Percentiles rank a stretch among this genome's conserved stretches.
phyloP scores from a whole-genome alignment of 1,140 invertebrate species.

The Oncopeltus fasciatus region DNA sequence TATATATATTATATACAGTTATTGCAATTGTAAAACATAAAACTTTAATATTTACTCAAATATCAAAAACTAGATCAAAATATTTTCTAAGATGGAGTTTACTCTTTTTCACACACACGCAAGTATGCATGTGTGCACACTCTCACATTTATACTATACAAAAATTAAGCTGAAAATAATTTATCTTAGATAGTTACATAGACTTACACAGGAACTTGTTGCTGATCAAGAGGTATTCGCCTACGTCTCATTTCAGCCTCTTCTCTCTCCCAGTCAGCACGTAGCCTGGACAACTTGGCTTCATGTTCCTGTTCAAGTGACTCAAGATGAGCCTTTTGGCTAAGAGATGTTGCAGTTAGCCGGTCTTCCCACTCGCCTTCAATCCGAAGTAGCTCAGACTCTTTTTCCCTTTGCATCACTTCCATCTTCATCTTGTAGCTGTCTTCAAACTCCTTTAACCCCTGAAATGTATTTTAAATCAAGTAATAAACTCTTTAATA shows the following conservation, averaged over 20 bases:
- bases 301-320: slow-evolving; percentile 11
- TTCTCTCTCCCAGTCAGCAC: slow-evolving; percentile 12
- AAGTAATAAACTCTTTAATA: too few species aligned
- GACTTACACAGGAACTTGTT: background rate
- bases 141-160: too few species aligned
- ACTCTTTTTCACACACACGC: too few species aligned
- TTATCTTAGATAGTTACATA: background rate
- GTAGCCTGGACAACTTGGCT: background rate
- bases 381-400: slow-evolving; percentile 8
- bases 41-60: too few species aligned
- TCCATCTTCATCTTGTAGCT: background rate
- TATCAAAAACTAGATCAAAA: too few species aligned
- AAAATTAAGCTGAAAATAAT: too few species aligned
- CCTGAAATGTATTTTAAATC: background rate
- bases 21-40: too few species aligned
- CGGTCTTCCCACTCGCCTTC: slow-evolving; percentile 18
- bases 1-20: too few species aligned
- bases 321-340: slow-evolving; percentile 11
- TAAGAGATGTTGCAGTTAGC: slow-evolving; percentile 11
- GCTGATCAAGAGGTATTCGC: background rate
- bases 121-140: too few species aligned
- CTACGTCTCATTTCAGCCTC: background rate
- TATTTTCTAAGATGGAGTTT: too few species aligned
- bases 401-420: slow-evolving; percentile 10
- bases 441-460: slow-evolving; percentile 6